Conservation (phyloP, 1,140 invertebrate species). For the Drosophila oshimai region DNA sequence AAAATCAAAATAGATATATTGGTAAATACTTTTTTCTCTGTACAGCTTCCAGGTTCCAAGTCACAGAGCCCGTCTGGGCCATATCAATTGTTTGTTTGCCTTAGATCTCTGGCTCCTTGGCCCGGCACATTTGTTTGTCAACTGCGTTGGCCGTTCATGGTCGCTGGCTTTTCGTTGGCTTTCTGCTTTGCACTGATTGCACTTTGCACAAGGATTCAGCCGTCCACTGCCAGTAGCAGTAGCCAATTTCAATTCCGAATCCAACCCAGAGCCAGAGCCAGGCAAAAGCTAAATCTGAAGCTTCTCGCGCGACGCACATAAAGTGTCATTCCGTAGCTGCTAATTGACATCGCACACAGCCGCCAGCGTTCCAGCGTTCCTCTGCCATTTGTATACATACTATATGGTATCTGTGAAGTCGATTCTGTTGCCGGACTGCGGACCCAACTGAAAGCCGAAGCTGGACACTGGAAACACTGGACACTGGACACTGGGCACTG, state of each 20-base stretch:
- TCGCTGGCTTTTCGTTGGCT: conserved; percentile 66
- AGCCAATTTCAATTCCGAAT: conserved; percentile 18
- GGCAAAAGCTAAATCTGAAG: conserved; percentile 11
- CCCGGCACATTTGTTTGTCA: conserved; percentile 74
- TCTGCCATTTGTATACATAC: conserved; percentile 9
- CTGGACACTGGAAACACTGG: not conserved
- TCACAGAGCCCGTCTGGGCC: conserved; percentile 36
- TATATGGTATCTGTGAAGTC: conserved; percentile 3
- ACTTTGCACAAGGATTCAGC: conserved; percentile 69
- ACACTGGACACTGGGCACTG: not conserved
- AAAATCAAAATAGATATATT: not conserved
- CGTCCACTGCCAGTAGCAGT: conserved; percentile 8
- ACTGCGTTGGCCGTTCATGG: conserved; percentile 75
- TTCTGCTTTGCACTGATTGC: conserved; percentile 79
- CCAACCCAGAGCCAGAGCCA: not conserved
- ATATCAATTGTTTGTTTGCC: conserved; percentile 78
- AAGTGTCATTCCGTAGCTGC: conserved; percentile 82
- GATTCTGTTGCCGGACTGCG: conserved; percentile 7
- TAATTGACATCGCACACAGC: conserved; percentile 81
- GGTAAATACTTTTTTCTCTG: not conserved
- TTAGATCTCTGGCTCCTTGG: conserved; percentile 55
- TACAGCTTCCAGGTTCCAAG: conserved; percentile 3
- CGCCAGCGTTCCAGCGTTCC: conserved; percentile 35
- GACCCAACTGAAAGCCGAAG: not conserved
- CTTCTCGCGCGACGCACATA: conserved; percentile 76